A percentile compares a stretch with the other conserved stretches of the same genome.
Conservation (phyloP, 2,888 invertebrate genomes). For the Phortica magna region DNA sequence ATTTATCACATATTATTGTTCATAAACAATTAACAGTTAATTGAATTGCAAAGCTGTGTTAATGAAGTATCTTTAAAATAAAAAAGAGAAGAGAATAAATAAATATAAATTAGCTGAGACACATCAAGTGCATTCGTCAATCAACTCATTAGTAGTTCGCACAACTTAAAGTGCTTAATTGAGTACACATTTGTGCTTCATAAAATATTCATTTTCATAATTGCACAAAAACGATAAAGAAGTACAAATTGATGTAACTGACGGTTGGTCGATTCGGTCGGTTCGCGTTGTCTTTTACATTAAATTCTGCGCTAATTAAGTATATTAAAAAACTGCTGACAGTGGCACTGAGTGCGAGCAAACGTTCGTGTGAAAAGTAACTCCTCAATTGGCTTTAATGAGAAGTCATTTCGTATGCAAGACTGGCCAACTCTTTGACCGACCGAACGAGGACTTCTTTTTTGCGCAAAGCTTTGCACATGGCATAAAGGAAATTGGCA, state of each 20-base stretch:
- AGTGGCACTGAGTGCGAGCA: no score
- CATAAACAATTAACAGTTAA: no score
- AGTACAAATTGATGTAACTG: not conserved
- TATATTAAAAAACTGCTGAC: not conserved
- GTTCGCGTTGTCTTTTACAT: not conserved
- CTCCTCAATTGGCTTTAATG: no score
- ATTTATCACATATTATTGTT: no score
- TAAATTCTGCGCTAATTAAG: not conserved
- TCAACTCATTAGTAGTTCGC: not conserved
- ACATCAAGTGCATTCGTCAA: not conserved
- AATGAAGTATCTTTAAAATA: no score
- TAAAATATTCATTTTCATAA: slow-evolving; percentile 11
- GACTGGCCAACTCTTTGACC: no score
- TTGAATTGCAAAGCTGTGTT: no score
- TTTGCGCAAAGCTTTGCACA: slow-evolving; percentile 2
- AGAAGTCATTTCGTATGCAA: no score
- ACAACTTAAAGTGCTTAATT: not conserved
- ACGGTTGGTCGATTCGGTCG: not conserved
- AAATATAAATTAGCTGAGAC: not conserved
- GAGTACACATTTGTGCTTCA: not conserved
- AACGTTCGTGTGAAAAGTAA: no score
- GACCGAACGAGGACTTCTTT: no score
- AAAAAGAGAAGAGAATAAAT: not conserved
- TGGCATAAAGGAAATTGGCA: not conserved
- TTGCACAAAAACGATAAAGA: not conserved